These are phyloP conservation scores for Dendronephthya gigantea DNA, from an alignment of 64 coral and sea anemone species.

Conservation along the genomic window DNA sequence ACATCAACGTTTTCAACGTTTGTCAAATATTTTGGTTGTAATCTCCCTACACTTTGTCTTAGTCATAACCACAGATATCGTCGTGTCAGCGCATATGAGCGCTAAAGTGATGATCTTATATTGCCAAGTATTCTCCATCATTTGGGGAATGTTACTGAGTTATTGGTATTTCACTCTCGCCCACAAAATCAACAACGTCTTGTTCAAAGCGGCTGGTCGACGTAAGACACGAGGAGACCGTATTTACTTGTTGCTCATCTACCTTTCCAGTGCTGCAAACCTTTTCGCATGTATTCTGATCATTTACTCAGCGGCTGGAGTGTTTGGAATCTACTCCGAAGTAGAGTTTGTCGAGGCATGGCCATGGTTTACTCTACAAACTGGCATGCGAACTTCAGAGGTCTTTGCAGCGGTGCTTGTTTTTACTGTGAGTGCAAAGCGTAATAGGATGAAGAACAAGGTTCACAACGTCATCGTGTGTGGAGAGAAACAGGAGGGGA, in stretches of 20 bases:
- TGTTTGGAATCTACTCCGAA: constrained; percentile 81
- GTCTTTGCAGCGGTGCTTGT: constrained; percentile 50
- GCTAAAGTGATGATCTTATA: constrained; percentile 66
- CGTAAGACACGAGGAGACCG: constrained; percentile 47
- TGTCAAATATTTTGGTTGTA: constrained; percentile 26
- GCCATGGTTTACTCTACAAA: constrained; percentile 71
- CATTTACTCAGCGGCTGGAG: constrained; percentile 56
- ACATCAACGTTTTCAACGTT: constrained; percentile 41
- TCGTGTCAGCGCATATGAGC: constrained; percentile 46
- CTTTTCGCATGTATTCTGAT: constrained; percentile 51
- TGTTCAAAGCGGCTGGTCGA: constrained; percentile 50
- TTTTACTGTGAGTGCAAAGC: constrained; percentile 86
- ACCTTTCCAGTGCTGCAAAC: constrained; percentile 65
- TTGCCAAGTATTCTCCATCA: constrained; percentile 49
- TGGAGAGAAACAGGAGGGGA: background rate
- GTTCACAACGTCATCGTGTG: background rate
- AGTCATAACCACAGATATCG: constrained; percentile 45
- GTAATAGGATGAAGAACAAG: constrained; percentile 43
- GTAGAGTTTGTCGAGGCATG: constrained; percentile 64
- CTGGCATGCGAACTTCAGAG: constrained; percentile 51
- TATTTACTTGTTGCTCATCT: constrained; percentile 59
- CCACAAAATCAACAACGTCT: constrained; percentile 45
- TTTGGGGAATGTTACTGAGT: constrained; percentile 46
- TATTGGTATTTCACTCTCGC: constrained; percentile 40
- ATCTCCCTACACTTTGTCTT: constrained; percentile 47